Evolutionary conservation across 2,888 invertebrate genomes (phyloP), one percentile per base, ranked within the genome.

Genomic region (Lymantria monacha): DNA sequence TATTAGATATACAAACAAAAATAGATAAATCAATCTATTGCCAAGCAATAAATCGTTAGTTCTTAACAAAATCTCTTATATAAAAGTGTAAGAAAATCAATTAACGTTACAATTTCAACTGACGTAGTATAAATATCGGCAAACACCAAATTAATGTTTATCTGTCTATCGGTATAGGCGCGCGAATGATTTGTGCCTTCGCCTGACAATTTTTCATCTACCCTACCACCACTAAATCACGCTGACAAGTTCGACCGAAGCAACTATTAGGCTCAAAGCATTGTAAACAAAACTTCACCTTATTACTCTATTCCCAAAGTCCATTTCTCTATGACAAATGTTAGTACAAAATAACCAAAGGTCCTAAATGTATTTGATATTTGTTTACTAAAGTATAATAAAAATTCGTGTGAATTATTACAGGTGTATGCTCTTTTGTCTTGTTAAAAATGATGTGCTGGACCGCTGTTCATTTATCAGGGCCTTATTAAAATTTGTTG

Each of bases 181-280:
- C 65, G 53, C 50, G 53, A 59, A 73, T 79, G 79, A 80, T 80
- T 80, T 79, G 76, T 77, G 70, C 59, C 61, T 63, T 59, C 52
- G 61, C 49, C 73, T 68, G 63, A 64, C 76, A 66, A 79, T 79
- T 80, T 80, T 79, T 80, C 80, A 80, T 76, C 69, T 56, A 59
- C 66, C 73, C 72, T 57, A 60, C 63, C 66, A 61, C 49, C 62
- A 69, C 75, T 80, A 79, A 78, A 80, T 80, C 79, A 78, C 61
- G 45, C 68, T 67, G 73, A 72, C 77, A 71, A 74, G 69, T 67
- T 41, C 41, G 57, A 30, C 44, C 48, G 49, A 44, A 48, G 45
- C 53, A 59, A 64, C 66, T 66, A 66, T 60, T 48, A 42, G 10
- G 10, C 44, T 13, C 41, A 46, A 30, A 14, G 22, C n/a, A 13